Base-by-base conservation (phyloP, 2,797 vertebrate genomes). In the Heterohyrax brucei region DNA sequence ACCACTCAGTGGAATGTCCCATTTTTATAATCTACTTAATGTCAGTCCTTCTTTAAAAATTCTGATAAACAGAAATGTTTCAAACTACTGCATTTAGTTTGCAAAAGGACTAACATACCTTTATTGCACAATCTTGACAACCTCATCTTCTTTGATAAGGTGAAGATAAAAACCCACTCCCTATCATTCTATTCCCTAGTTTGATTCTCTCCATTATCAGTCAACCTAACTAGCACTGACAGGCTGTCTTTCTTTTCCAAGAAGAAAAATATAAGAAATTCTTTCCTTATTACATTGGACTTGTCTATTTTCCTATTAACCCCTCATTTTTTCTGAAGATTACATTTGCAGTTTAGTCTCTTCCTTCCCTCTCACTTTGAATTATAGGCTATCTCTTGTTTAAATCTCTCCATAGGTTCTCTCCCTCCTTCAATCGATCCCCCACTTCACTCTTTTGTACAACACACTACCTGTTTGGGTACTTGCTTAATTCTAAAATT, bases 11-110 rank as follows among this genome's bases (percentile, higher is more conserved):
- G 33, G 28, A 84, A 75, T 78, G 62, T 14, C 30, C 46, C 44
- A 30, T 87, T 91, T 77, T 76, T 12, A 89, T 84, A 9, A 3
- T 39, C 89, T 73, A 19, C 10, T 64, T 73, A 56, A 62, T 44
- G n/a, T 48, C 24, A 90, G 80, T 0, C 1, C 28, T 91, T n/a
- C 10, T 46, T 91, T 87, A 7, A 77, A 86, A 48, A n/a, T 95
- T 30, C 80, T 64, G 64, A 48, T 66, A 75, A 80, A 66, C 89
- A 93, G 88, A 89, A 73, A 83, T 19, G 13, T 10, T 88, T 82
- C 66, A 86, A 76, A 48, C 33, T 24, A 56, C 13, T 28, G 5
- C 19, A 30, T 6, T 70, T 26, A 18, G 4, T 82, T 76, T 82
- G 62, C 81, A 9, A 75, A 48, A 78, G 50, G 30, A 92, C 68